These are phyloP conservation scores for Drosophila rufa DNA, from an alignment of 1,140 invertebrate species.

Conservation along the genomic window DNA sequence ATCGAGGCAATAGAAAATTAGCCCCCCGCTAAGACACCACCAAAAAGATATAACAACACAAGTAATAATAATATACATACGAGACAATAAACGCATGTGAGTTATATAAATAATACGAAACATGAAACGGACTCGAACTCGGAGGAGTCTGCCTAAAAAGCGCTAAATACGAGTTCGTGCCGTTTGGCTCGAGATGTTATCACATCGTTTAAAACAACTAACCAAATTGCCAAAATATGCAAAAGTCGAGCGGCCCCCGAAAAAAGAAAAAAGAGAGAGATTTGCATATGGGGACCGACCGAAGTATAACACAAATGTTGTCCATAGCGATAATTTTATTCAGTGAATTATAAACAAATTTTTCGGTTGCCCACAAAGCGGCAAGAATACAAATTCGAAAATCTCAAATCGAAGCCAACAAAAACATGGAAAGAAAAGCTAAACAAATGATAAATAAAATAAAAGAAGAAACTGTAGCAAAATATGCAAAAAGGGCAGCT, in stretches of 20 bases:
- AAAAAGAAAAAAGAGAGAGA: constrained; percentile 1
- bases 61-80: constrained; percentile 19
- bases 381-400: constrained; percentile 40
- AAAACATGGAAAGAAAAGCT: constrained; percentile 20
- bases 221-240: constrained; percentile 79
- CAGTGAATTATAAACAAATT: constrained; percentile 54
- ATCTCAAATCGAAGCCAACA: constrained; percentile 23
- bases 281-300: constrained; percentile 32
- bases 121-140: constrained; percentile 16
- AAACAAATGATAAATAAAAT: constrained; percentile 41
- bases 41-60: constrained; percentile 47
- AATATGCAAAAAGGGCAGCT: constrained; percentile 62
- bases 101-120: constrained; percentile 41
- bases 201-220: constrained; percentile 84
- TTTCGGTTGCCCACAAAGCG: constrained; percentile 35
- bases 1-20: constrained; percentile 41
- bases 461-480: constrained; percentile 64
- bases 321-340: constrained; percentile 40
- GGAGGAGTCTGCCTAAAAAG: constrained; percentile 54
- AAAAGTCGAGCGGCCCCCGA: constrained; percentile 50
- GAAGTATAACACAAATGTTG: constrained; percentile 45
- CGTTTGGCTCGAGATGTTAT: constrained; percentile 71
- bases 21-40: constrained; percentile 52
- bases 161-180: constrained; percentile 66
- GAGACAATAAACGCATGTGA: constrained; percentile 35